phyloP scores from a whole-genome alignment of 2,888 invertebrate genomes.

The Pantelozetes paolii region DNA sequence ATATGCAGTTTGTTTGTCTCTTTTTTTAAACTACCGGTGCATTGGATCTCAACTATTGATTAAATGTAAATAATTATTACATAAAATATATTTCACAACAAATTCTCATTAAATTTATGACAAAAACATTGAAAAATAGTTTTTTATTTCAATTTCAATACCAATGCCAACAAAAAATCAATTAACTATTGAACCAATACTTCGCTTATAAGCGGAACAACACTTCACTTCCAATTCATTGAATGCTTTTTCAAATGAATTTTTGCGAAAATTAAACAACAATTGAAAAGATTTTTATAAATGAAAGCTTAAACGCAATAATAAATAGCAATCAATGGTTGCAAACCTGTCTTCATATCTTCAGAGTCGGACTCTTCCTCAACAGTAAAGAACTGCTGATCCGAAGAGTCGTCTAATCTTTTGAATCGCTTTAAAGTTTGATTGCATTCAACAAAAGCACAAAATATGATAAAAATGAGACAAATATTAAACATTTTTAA shows the following conservation, averaged over 20 bases:
- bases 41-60: not conserved
- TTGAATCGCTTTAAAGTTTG: not conserved
- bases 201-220: too few species aligned
- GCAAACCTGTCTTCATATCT: slow-evolving; percentile 6
- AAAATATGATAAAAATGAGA: not conserved
- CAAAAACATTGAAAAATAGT: too few species aligned
- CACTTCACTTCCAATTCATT: not conserved
- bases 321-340: not conserved
- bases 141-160: too few species aligned
- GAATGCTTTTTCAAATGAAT: too few species aligned
- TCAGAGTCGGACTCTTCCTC: not conserved
- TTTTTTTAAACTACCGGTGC: not conserved
- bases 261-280: too few species aligned
- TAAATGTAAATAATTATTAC: not conserved
- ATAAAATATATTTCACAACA: not conserved
- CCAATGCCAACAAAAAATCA: too few species aligned
- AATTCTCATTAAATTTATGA: too few species aligned
- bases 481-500: not conserved
- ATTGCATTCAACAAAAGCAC: not conserved
- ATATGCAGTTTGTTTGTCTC: not conserved
- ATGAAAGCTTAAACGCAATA: too few species aligned
- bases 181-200: too few species aligned
- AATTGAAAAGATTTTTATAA: too few species aligned
- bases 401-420: not conserved
- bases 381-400: not conserved